A percentile compares a stretch with the other conserved stretches of the same genome.
phyloP scores from a whole-genome alignment of 2,888 invertebrate genomes.

The Andrena minutula region DNA sequence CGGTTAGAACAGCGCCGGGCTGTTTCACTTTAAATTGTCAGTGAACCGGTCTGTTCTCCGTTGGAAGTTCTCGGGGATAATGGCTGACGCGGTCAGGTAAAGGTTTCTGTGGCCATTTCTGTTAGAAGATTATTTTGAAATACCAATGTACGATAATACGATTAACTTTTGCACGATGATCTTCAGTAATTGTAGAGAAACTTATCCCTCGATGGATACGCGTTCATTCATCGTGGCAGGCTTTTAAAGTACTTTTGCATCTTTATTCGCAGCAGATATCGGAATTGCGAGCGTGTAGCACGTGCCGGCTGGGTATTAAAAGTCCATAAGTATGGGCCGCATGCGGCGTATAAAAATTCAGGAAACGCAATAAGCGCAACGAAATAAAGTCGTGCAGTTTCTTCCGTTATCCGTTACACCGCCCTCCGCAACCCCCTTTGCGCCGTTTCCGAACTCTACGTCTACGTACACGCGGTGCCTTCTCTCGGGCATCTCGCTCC shows the following conservation, averaged over 20 bases:
- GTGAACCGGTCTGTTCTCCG: too few relatives aligned
- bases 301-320: slow-evolving; percentile 72
- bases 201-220: not conserved
- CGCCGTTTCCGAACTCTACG: slow-evolving; percentile 42
- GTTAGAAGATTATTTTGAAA: too few relatives aligned
- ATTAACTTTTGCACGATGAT: too few relatives aligned
- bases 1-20: too few relatives aligned
- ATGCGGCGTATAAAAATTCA: slow-evolving; percentile 76
- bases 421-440: slow-evolving; percentile 30
- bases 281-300: slow-evolving; percentile 67
- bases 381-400: slow-evolving; percentile 80
- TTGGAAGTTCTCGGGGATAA: too few relatives aligned
- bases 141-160: too few relatives aligned
- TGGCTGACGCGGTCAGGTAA: too few relatives aligned
- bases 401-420: slow-evolving; percentile 77
- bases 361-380: slow-evolving; percentile 81
- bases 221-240: not conserved
- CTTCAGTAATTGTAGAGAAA: too few relatives aligned
- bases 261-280: slow-evolving; percentile 60
- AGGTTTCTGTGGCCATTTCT: too few relatives aligned
- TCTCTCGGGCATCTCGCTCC: slow-evolving; percentile 1
- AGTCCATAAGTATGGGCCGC: slow-evolving; percentile 72
- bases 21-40: too few relatives aligned
- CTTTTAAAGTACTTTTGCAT: slow-evolving; percentile 34
- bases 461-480: slow-evolving; percentile 25